Evolutionary conservation across 1,140 invertebrate genomes (phyloP).

Genomic region (Cydia fagiglandana): DNA sequence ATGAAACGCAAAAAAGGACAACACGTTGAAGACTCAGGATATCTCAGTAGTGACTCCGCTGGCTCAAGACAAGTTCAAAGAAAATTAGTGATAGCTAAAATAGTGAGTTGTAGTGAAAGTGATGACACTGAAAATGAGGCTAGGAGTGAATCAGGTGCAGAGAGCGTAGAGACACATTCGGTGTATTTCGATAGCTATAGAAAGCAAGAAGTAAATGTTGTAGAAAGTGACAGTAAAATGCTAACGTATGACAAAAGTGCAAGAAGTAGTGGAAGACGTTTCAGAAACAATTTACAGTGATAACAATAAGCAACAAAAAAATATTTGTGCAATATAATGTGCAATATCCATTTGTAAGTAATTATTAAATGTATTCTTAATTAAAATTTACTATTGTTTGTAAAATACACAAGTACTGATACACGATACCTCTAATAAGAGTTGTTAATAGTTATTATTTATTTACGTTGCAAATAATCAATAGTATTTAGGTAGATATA

Average conservation of each 20-base stretch:
- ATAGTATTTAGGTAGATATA: background rate
- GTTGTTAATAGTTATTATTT: slow-evolving; percentile 36
- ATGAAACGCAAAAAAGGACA: slow-evolving; percentile 62
- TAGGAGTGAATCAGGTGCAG: slow-evolving; percentile 90
- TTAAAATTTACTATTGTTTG: background rate
- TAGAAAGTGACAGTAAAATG: slow-evolving; percentile 39
- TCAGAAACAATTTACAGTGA: slow-evolving; percentile 39
- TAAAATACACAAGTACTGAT: slow-evolving; percentile 30
- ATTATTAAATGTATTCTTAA: background rate
- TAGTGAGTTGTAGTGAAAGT: slow-evolving; percentile 81
- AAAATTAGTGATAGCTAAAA: slow-evolving; percentile 65
- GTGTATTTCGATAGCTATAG: slow-evolving; percentile 86
- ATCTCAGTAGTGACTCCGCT: slow-evolving; percentile 88
- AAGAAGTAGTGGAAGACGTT: slow-evolving; percentile 49
- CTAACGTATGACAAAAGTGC: slow-evolving; percentile 44
- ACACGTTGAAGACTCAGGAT: slow-evolving; percentile 83
- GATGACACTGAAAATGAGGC: slow-evolving; percentile 89
- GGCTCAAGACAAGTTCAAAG: slow-evolving; percentile 72
- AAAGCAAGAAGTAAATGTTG: slow-evolving; percentile 49
- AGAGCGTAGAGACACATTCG: slow-evolving; percentile 91
- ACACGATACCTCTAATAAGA: slow-evolving; percentile 31
- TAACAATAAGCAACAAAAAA: slow-evolving; percentile 34
- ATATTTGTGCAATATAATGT: slow-evolving; percentile 46
- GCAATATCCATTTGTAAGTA: slow-evolving; percentile 40
- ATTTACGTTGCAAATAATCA: slow-evolving; percentile 35